Evolutionary conservation across 2,113 vertebrate genomes (phyloP).

Genomic region (Sorex fumeus): DNA sequence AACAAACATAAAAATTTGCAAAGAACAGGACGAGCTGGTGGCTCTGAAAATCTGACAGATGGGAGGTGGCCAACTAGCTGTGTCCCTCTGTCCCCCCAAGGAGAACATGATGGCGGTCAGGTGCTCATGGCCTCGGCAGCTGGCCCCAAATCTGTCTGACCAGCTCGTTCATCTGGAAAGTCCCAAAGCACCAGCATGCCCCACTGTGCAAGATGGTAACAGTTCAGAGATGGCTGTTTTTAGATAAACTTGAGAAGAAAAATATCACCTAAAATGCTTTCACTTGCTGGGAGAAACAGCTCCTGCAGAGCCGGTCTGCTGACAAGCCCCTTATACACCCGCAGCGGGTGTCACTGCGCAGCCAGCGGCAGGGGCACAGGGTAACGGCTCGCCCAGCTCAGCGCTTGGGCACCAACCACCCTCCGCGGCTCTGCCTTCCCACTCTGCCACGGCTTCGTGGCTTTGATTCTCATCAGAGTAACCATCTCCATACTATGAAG

Average conservation of each 20-base stretch:
- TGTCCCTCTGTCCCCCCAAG: not conserved
- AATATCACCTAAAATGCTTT: conserved; percentile 35
- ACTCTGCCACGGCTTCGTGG: not conserved
- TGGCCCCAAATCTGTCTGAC: not conserved
- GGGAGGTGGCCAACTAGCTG: fast-evolving
- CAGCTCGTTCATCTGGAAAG: not conserved
- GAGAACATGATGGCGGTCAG: fast-evolving
- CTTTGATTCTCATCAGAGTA: conserved; percentile 56
- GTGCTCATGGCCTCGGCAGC: fast-evolving
- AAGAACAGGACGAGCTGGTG: not conserved
- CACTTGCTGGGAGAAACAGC: conserved; percentile 63
- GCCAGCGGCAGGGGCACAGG: conserved; percentile 2
- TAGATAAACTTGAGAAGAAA: conserved; percentile 39
- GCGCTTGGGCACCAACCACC: not conserved
- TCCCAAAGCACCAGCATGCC: not conserved
- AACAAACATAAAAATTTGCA: not conserved
- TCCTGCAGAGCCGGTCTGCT: conserved; percentile 60
- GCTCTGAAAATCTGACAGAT: not conserved
- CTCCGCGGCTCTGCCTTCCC: not conserved
- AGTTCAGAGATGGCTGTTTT: not conserved
- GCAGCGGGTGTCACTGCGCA: not conserved
- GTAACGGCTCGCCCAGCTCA: conserved; percentile 45
- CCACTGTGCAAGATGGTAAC: not conserved
- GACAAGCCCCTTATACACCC: conserved; percentile 35
- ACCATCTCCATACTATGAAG: not conserved